phyloP scores from a whole-genome alignment of 2,797 vertebrate species.

The Silurus aristotelis region DNA sequence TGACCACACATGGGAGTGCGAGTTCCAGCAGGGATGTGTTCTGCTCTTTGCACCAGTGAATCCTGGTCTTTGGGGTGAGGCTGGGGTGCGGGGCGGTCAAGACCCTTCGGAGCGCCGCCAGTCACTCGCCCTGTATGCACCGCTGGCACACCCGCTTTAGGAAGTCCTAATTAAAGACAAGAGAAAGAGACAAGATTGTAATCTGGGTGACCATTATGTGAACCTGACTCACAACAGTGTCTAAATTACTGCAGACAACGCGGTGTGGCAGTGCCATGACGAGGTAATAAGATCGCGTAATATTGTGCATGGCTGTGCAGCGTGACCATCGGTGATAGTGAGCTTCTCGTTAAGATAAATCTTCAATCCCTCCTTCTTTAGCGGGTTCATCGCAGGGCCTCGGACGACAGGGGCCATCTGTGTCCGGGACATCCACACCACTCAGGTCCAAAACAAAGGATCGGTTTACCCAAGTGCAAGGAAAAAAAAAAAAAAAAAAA shows the following conservation, averaged over 20 bases:
- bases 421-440: constrained; percentile 58
- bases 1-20: constrained; percentile 93
- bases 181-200: constrained; percentile 34
- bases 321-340: constrained; percentile 50
- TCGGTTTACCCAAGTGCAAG: constrained; percentile 57
- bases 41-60: constrained; percentile 88
- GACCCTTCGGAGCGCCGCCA: constrained; percentile 67
- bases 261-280: constrained; percentile 11
- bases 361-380: constrained; percentile 33
- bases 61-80: constrained; percentile 82
- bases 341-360: constrained; percentile 48
- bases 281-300: constrained; percentile 52
- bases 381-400: constrained; percentile 35
- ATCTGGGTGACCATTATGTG: constrained; percentile 51
- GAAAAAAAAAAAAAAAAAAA: constrained; percentile 42
- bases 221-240: constrained; percentile 46
- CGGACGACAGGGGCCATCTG: constrained; percentile 56
- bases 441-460: constrained; percentile 60
- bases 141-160: constrained; percentile 62
- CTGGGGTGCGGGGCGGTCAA: constrained; percentile 65
- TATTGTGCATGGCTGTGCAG: constrained; percentile 50
- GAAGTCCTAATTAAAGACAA: constrained; percentile 61
- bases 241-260: constrained; percentile 42
- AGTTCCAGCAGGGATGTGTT: constrained; percentile 91
- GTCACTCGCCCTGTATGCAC: constrained; percentile 71